Base-by-base conservation (phyloP, 2,113 vertebrate species). In the Sialia sialis region DNA sequence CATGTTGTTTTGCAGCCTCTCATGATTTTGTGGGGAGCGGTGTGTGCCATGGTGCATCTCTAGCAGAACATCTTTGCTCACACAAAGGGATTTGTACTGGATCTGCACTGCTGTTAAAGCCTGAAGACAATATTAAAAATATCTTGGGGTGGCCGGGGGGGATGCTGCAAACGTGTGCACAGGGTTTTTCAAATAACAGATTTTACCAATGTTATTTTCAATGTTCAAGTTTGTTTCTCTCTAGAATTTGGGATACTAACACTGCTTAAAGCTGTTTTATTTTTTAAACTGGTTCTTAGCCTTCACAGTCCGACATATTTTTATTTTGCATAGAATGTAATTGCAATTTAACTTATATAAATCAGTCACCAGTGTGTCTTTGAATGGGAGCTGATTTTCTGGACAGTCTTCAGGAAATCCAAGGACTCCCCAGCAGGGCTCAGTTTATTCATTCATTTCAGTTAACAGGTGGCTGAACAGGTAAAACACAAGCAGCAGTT, bases 381-480 rank as follows among this genome's bases (percentile, higher is more conserved):
- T 1, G 17, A 90, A 41, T 25, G 49, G n/a, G 51, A 87, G n/a
- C 22, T 87, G 29, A 51, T 85, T 92, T 84, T 73, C 62, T 82
- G 80, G 55, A 16, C 13, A 6, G 4, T 4, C 86, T 58, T 60
- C 41, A 76, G 77, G 78, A 82, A 79, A 85, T 38, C 60, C 38
- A 76, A 36, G 30, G 48, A 58, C 54, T 83, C 16, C 38, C 16
- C 66, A 34, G 3, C 67, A 87, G 29, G 22, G 10, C 49, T 69
- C 29, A 14, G 13, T 58, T 84, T 70, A 34, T 84, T 73, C 7
- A 39, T 74, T 82, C 22, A 19, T 79, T 95, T 41, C 87, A 60
- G 55, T 86, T 95, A 96, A 96, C 79, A 93, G 86, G 84, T 64
- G 41, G 60, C 58, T 62, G 38, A 90, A 30, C 58, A 93, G 84